These are phyloP conservation scores for Pristionchus mayeri DNA, from an alignment of 2,888 invertebrate species.

Conservation along the genomic window DNA sequence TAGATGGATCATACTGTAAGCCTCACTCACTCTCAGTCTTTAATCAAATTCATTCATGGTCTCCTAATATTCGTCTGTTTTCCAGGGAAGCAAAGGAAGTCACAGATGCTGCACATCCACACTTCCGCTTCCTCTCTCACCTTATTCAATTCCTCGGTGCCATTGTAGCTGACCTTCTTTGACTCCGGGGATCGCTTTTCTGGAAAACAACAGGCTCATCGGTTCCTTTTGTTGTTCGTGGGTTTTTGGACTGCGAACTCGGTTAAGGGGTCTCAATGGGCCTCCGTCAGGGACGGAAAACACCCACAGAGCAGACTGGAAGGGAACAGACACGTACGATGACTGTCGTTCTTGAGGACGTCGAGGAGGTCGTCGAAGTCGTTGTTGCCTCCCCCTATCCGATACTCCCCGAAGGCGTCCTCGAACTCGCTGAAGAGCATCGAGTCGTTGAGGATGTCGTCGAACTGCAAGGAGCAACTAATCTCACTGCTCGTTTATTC, in stretches of 20 bases:
- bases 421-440: slow-evolving; percentile 15
- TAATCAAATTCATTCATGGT: background rate
- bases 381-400: too few relatives aligned
- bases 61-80: too few relatives aligned
- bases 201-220: background rate
- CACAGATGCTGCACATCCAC: background rate
- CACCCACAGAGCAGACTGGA: background rate
- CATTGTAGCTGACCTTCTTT: slow-evolving; percentile 37
- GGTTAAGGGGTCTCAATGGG: slow-evolving; percentile 7
- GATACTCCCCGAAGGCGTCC: background rate
- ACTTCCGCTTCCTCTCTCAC: background rate
- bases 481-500: slow-evolving; percentile 26
- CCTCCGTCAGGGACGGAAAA: background rate
- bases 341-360: background rate
- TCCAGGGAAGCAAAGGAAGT: too few relatives aligned
- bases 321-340: background rate
- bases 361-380: background rate
- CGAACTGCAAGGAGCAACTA: slow-evolving; percentile 5
- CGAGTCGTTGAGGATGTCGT: slow-evolving; percentile 22
- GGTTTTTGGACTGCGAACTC: background rate
- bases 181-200: slow-evolving; percentile 39
- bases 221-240: background rate
- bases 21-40: background rate
- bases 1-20: too few relatives aligned
- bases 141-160: slow-evolving; percentile 36